Conservation (phyloP, 2,888 invertebrate genomes). For the Ariolimax columbianus region DNA sequence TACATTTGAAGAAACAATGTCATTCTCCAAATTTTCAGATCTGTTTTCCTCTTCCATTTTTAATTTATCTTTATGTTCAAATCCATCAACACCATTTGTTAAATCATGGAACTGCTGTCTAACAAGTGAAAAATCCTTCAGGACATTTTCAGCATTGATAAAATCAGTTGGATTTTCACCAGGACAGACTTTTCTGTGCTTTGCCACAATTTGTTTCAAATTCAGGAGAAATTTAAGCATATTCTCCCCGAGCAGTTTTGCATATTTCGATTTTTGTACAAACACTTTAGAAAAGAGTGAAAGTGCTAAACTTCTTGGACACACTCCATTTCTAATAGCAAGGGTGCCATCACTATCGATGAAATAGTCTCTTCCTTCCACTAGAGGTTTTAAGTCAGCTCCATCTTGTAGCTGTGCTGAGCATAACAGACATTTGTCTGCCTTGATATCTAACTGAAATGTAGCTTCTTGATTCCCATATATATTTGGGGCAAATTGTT, state of each 20-base stretch:
- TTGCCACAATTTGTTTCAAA: conserved; percentile 44
- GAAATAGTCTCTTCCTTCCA: conserved; percentile 46
- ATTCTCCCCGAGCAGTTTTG: conserved; percentile 37
- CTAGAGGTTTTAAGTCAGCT: neutral
- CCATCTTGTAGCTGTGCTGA: neutral
- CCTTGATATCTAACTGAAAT: conserved; percentile 14
- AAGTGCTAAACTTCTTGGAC: conserved; percentile 45
- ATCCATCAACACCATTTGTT: neutral
- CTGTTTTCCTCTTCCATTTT: neutral
- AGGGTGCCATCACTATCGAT: conserved; percentile 49
- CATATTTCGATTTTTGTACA: conserved; percentile 26
- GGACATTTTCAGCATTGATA: conserved; percentile 27
- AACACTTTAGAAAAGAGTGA: conserved; percentile 33
- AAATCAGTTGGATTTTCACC: conserved; percentile 30
- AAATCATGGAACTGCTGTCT: neutral
- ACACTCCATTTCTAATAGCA: conserved; percentile 47
- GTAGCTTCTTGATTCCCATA: neutral
- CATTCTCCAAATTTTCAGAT: neutral
- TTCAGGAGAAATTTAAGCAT: conserved; percentile 45
- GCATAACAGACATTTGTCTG: conserved; percentile 39
- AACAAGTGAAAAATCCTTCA: conserved; percentile 16
- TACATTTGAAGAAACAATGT: neutral
- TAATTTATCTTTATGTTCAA: neutral
- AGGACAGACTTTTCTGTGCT: conserved; percentile 38
- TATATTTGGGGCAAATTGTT: conserved; percentile 30